These are phyloP conservation scores for Oreortyx pictus DNA, from an alignment of 2,797 vertebrate genomes.

Conservation along the genomic window DNA sequence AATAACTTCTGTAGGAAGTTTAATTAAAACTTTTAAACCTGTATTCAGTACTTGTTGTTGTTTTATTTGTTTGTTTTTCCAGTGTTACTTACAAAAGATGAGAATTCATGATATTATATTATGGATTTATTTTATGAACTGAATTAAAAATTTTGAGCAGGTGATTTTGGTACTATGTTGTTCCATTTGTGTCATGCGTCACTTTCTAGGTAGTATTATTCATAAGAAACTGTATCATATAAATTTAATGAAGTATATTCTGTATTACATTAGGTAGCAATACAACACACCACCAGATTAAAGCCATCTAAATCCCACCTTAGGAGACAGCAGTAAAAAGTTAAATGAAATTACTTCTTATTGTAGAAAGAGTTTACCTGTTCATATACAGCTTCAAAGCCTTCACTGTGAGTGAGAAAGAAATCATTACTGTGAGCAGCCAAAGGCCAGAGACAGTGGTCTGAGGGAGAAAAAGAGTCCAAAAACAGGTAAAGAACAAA, in stretches of 20 bases:
- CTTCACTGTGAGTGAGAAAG: not conserved
- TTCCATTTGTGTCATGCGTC: not conserved
- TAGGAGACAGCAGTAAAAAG: not conserved
- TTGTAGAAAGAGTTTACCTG: not conserved
- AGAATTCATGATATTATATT: not conserved
- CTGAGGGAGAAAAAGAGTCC: not conserved
- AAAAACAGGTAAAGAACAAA: not conserved
- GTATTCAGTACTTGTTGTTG: not conserved
- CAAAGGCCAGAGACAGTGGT: not conserved
- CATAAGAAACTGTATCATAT: not conserved
- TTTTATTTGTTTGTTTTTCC: not conserved
- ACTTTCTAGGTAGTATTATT: not conserved
- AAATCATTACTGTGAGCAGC: not conserved
- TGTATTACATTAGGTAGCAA: not conserved
- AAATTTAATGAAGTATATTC: slow-evolving; percentile 14
- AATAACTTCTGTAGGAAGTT: not conserved
- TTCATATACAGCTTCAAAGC: not conserved
- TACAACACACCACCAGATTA: not conserved
- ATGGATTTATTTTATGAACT: not conserved
- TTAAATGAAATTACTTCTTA: slow-evolving; percentile 11
- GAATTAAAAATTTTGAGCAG: not conserved
- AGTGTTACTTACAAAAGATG: not conserved
- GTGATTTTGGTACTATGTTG: not conserved
- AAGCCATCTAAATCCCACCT: slow-evolving; percentile 6
- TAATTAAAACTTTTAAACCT: not conserved